phyloP scores from a whole-genome alignment of 2,888 invertebrate species.

The Stenodera caucasica region DNA sequence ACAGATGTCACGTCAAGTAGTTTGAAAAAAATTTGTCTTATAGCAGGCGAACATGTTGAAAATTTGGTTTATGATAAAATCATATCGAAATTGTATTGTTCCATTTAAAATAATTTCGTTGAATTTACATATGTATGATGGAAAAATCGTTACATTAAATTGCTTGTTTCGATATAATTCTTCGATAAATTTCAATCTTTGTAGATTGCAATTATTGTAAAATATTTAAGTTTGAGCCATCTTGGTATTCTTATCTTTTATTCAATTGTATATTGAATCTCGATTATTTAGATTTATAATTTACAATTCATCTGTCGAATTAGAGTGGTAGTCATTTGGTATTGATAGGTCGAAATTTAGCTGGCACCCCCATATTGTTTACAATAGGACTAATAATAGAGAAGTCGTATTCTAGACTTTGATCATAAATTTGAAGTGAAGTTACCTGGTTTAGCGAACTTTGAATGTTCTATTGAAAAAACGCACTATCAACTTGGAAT shows the following conservation, averaged over 20 bases:
- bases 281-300: no score
- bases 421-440: not conserved
- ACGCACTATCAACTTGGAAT: slow-evolving; percentile 2
- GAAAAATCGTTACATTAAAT: slow-evolving; percentile 2
- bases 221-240: not conserved
- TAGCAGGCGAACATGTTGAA: not conserved
- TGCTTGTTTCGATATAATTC: slow-evolving; percentile 6
- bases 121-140: not conserved
- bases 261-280: no score
- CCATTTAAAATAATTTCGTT: not conserved
- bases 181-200: not conserved
- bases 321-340: not conserved
- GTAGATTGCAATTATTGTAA: not conserved
- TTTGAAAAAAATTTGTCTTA: not conserved
- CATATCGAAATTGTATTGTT: not conserved
- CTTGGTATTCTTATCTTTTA: not conserved
- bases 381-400: not conserved
- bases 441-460: not conserved
- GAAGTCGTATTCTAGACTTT: not conserved
- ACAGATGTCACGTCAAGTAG: slow-evolving; percentile 13
- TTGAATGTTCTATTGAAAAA: not conserved
- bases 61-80: slow-evolving; percentile 1
- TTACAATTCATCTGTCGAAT: not conserved
- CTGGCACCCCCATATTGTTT: slow-evolving; percentile 1
- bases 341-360: not conserved